These are phyloP conservation scores for Tribolium freemani DNA, from an alignment of 2,888 invertebrate species.

Conservation along the genomic window DNA sequence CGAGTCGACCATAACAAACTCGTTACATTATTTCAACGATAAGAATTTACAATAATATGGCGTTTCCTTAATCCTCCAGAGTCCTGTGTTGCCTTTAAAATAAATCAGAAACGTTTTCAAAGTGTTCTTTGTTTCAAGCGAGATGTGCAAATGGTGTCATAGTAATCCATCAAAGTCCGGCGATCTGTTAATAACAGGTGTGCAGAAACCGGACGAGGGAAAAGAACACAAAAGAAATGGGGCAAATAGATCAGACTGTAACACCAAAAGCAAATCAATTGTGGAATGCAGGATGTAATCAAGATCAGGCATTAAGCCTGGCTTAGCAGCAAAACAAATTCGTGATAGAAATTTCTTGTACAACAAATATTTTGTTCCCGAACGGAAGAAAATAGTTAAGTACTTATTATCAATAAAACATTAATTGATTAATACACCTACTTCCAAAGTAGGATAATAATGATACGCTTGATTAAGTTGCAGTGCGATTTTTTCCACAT, in stretches of 20 bases:
- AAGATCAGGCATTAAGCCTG: neutral
- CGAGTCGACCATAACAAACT: conserved; percentile 14
- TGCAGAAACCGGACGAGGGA: conserved; percentile 5
- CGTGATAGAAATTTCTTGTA: neutral
- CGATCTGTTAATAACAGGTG: conserved; percentile 24
- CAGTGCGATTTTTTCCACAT: neutral
- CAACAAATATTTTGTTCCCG: too few species aligned
- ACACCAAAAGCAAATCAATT: conserved; percentile 9
- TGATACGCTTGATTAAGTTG: neutral
- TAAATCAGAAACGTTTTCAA: too few species aligned
- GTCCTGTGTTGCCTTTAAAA: neutral
- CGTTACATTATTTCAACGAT: conserved; percentile 9
- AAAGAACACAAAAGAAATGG: neutral
- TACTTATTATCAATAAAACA: neutral
- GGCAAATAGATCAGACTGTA: conserved; percentile 8
- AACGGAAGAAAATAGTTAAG: neutral
- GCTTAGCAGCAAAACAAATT: neutral
- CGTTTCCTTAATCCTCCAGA: neutral
- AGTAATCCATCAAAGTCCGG: conserved; percentile 13
- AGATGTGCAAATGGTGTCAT: conserved; percentile 6
- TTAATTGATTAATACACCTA: neutral
- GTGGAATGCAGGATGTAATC: conserved; percentile 34
- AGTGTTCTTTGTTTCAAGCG: neutral
- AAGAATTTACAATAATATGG: neutral
- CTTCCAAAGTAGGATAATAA: neutral